Evolutionary conservation across 2,888 invertebrate genomes (phyloP), one percentile per base, ranked within the genome.

Genomic region (Rhorus exstirpatorius): DNA sequence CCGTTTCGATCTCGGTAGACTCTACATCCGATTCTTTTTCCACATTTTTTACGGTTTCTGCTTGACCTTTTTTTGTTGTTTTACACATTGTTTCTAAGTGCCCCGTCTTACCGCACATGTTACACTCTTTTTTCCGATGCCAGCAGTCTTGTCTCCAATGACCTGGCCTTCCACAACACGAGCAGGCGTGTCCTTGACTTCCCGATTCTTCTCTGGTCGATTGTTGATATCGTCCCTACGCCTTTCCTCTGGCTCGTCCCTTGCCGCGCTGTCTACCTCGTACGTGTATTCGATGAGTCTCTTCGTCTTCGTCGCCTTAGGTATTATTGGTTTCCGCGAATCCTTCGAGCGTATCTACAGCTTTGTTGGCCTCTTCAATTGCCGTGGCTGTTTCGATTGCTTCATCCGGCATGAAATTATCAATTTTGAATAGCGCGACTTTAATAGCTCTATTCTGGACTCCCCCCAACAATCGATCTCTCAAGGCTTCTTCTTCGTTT

Each of bases 161-260:
- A 10, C 63, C 35, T 12, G 41, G 61, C 17, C 61, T 75, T 19
- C 80, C 75, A 14, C 80, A 68, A 17, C 80, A 74, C 35, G 44
- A 26, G 35, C 75, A 72, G 31, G 31, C 31, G 31, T 46, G 26
- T 58, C n/a, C 12, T 58, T 31, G 4, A 19, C 14, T 60, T 49
- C 46, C 35, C 14, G 41, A 10, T 63, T 65, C 55, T 53, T 46
- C 58, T 10, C n/a, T 46, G 65, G 1, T 44, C 38, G 24, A 19
- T 12, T 10, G 2, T 4, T 12, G 12, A 10, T n/a, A 2, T 12
- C 44, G 44, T 4, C n/a, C n/a, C n/a, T n/a, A n/a, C n/a, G n/a
- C n/a, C n/a, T n/a, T n/a, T n/a, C n/a, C n/a, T n/a, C n/a, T n/a
- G n/a, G n/a, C n/a, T n/a, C n/a, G n/a, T n/a, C n/a, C 31, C 31